These are phyloP conservation scores for Apamea monoglypha DNA, from an alignment of 2,888 invertebrate species.

Conservation along the genomic window DNA sequence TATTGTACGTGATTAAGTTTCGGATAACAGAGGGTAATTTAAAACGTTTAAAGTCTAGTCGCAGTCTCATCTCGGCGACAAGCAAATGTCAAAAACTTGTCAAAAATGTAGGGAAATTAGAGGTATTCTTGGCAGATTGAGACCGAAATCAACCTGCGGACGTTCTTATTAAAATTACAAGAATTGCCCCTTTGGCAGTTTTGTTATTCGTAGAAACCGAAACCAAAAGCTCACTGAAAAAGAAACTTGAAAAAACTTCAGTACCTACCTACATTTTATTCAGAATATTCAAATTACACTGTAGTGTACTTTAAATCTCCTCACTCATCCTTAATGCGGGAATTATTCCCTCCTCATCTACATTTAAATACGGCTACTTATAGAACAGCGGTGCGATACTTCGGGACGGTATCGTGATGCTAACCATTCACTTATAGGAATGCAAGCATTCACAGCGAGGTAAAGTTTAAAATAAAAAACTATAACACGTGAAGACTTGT, in stretches of 20 bases:
- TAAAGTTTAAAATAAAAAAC: constrained; percentile 69
- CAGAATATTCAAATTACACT: constrained; percentile 39
- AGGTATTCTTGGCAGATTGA: not conserved
- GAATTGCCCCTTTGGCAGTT: not conserved
- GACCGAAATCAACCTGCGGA: not conserved
- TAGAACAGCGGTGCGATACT: constrained; percentile 62
- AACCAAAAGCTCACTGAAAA: not conserved
- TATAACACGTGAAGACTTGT: constrained; percentile 68
- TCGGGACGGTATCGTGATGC: constrained; percentile 56
- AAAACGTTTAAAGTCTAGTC: not conserved
- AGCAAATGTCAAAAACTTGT: not conserved
- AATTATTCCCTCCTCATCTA: constrained; percentile 64
- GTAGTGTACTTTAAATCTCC: constrained; percentile 51
- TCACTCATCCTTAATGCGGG: constrained; percentile 56
- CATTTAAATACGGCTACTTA: constrained; percentile 63
- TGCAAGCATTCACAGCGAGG: constrained; percentile 64
- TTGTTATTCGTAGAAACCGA: too few relatives aligned
- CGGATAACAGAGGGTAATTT: constrained; percentile 15
- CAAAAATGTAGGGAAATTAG: not conserved
- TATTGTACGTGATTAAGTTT: constrained; percentile 56
- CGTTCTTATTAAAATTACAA: not conserved
- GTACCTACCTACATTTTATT: constrained; percentile 11
- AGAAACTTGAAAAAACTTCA: constrained; percentile 6
- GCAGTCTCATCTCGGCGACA: not conserved
- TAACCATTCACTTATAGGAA: constrained; percentile 65